A percentile compares a stretch with the other conserved stretches of the same genome.
phyloP scores from a whole-genome alignment of 2,888 invertebrate genomes.

The Pomacea canaliculata region DNA sequence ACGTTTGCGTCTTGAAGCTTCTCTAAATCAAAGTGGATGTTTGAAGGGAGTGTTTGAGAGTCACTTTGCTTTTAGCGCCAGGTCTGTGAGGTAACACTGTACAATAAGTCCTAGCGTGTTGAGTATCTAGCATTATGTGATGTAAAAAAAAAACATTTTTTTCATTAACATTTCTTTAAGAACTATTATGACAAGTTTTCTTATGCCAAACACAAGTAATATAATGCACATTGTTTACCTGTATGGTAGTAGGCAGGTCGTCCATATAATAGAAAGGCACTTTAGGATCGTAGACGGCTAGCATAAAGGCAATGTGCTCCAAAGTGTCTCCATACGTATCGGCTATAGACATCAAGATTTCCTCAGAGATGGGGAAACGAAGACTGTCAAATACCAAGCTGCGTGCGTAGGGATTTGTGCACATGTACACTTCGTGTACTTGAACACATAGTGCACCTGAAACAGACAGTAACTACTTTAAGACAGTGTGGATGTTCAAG shows the following conservation, averaged over 20 bases:
- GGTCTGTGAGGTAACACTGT: too few species aligned
- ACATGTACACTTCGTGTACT: conserved; percentile 28
- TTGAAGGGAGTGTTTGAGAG: too few species aligned
- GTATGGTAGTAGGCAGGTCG: conserved; percentile 24
- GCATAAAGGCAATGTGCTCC: conserved; percentile 29
- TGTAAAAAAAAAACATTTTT: too few species aligned
- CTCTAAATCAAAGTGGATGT: too few species aligned
- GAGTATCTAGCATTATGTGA: too few species aligned
- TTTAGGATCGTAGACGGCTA: conserved; percentile 26
- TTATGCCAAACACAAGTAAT: too few species aligned
- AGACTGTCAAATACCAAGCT: conserved; percentile 33
- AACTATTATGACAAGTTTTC: too few species aligned
- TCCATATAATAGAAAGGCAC: conserved; percentile 34
- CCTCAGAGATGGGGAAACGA: conserved; percentile 26
- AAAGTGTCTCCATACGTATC: conserved; percentile 28
- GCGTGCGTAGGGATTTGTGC: conserved; percentile 25
- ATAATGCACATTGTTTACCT: background rate
- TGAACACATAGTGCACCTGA: conserved; percentile 35
- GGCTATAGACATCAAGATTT: conserved; percentile 23
- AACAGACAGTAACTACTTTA: background rate
- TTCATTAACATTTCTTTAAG: too few species aligned
- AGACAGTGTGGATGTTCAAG: background rate
- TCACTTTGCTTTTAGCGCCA: too few species aligned
- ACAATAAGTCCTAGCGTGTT: too few species aligned
- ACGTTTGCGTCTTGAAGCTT: too few species aligned